Percentiles rank a stretch among this genome's conserved stretches.
Evolutionary conservation across 1,140 invertebrate species (phyloP).

Genomic region (Platorchestia sp.): DNA sequence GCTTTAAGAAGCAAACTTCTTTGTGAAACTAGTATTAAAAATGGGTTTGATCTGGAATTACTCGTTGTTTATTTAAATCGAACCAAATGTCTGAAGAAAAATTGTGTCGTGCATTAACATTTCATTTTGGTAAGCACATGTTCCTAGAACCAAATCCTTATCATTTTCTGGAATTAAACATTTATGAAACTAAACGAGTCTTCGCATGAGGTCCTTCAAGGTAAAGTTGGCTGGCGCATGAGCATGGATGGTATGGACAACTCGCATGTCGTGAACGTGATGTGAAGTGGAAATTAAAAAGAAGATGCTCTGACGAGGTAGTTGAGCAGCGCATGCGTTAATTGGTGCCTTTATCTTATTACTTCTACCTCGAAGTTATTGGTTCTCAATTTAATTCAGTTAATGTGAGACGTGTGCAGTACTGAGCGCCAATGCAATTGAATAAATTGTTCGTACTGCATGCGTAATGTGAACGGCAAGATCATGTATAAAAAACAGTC

Average conservation of each 20-base stretch:
- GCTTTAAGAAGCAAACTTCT: too few relatives aligned
- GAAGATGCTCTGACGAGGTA: too few relatives aligned
- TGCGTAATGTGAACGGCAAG: background rate
- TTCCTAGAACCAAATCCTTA: background rate
- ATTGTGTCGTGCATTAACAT: background rate
- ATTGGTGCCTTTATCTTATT: background rate
- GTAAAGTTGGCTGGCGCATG: background rate
- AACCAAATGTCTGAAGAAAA: background rate
- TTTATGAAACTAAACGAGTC: background rate
- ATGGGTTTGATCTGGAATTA: background rate
- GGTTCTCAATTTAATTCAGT: background rate
- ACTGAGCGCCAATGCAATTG: background rate
- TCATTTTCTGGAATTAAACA: background rate
- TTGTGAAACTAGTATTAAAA: too few relatives aligned
- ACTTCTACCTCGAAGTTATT: background rate
- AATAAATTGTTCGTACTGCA: background rate
- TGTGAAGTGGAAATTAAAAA: too few relatives aligned
- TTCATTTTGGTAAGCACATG: background rate
- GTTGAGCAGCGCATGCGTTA: too few relatives aligned
- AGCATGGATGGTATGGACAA: too few relatives aligned
- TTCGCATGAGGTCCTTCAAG: background rate
- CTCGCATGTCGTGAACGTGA: too few relatives aligned
- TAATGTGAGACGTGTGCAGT: background rate
- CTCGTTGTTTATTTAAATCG: background rate
- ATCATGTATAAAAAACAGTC: background rate